Percentiles rank a stretch among this genome's conserved stretches.
Conservation (phyloP, 2,797 vertebrate species). For the Babyrousa celebensis region DNA sequence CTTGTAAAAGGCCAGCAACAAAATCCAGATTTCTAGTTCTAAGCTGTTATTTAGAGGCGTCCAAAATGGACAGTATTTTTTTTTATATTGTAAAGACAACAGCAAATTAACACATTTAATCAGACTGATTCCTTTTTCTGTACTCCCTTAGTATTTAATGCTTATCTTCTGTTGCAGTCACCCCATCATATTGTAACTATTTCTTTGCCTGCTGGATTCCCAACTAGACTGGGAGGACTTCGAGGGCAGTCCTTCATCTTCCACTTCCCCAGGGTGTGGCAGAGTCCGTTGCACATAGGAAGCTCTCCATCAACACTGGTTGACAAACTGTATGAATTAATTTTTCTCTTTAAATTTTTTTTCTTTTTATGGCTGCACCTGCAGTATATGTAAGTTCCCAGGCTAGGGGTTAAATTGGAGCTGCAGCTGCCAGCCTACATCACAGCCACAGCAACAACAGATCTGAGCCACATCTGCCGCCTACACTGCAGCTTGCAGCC, state of each 20-base stretch:
- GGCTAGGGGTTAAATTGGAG: too few relatives aligned
- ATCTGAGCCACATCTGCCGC: too few relatives aligned
- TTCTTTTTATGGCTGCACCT: too few relatives aligned
- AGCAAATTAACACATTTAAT: not conserved
- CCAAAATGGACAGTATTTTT: not conserved
- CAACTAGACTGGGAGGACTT: not conserved
- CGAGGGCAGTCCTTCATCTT: not conserved
- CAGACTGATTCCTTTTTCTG: not conserved
- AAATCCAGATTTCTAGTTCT: slow-evolving; percentile 43
- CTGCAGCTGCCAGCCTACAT: too few relatives aligned
- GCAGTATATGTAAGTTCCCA: too few relatives aligned
- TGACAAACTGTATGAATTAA: not conserved
- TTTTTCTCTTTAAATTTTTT: not conserved
- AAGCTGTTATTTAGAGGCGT: not conserved
- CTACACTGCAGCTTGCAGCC: too few relatives aligned
- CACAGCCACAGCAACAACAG: too few relatives aligned
- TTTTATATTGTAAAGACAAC: not conserved
- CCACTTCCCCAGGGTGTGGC: not conserved
- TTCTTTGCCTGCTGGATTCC: not conserved
- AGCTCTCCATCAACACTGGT: not conserved
- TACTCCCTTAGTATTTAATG: not conserved
- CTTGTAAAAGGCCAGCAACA: not conserved
- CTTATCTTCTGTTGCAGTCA: not conserved
- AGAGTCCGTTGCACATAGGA: not conserved
- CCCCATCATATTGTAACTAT: not conserved